Evolutionary conservation across 2,113 vertebrate species (phyloP), one percentile per base, ranked within the genome.

Genomic region (Corvus hawaiiensis): DNA sequence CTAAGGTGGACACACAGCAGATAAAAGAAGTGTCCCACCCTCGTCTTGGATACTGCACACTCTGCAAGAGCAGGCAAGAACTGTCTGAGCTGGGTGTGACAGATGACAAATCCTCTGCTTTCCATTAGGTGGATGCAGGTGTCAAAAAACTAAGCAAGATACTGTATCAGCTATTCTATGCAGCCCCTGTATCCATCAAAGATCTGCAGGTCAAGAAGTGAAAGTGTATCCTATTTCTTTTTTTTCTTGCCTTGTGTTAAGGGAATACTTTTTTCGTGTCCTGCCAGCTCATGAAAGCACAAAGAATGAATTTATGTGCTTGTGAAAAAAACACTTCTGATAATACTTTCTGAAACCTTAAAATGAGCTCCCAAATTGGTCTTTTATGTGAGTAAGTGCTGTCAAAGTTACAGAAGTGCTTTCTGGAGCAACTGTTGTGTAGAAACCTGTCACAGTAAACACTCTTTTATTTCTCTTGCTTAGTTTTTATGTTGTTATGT

Each of bases 371-470:
- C 66, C 77, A 89, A 78, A 92, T 91, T 82, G 80, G 44, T 72
- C 69, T 93, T 93, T 87, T 82, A 89, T 68, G 69, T 30, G 55
- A 81, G 48, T 51, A 88, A 93, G 63, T 62, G 73, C 59, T 92
- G 83, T 56, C 73, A 75, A 93, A 92, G 89, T 92, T 92, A 87
- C 16, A 84, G 30, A 81, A 71, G 26, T 74, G 68, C 12, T 86
- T 92, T 89, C 79, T 89, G 52, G 35, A 80, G 55, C n/a, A 88
- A 92, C 63, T 88, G n/a, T 56, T 87, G 23, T 89, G 54, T 59
- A 84, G 89, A 84, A 93, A 94, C 66, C 91, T 96, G 91, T 91
- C 58, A 2, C 37, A 85, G 81, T 87, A 96, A 95, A 82, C 62
- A 81, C 22, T 71, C 32, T 63, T 95, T 86, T 93, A 84, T 93